Evolutionary conservation across 2,113 vertebrate species (phyloP), one percentile per base, ranked within the genome.

Genomic region (Pelvicachromis taeniatus): DNA sequence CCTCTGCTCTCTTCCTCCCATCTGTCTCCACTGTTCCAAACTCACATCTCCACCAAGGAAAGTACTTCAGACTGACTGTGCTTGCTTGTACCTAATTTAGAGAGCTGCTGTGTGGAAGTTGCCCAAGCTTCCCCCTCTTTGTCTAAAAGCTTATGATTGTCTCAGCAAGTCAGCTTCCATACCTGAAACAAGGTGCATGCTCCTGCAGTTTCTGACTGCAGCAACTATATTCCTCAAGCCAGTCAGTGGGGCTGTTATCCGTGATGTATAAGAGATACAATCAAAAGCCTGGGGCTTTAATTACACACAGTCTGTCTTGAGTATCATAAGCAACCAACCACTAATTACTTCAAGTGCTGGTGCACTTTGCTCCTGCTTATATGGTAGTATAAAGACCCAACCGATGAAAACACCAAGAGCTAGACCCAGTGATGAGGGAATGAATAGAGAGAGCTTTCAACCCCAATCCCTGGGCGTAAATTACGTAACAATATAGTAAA

Each of bases 401-500:
- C 61, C 80, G 89, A 92, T 91, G 85, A 92, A 88, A 87, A 83
- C 80, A 87, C 85, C 52, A 61, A 56, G 79, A 68, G 68, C 79
- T 65, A 87, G 91, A 89, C 85, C 83, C 83, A 77, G 65, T 68
- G 83, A 91, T 83, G 81, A 85, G 83, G 48, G 63, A 53, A 81
- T 87, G 68, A 84, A 80, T 52, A 82, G 79, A 79, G 85, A 84
- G 88, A 88, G 93, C 83, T 91, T 94, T 90, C 90, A 92, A 87
- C 75, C 85, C 53, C 78, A 78, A 87, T 93, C 92, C 93, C 88
- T 45, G 50, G 61, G 85, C 54, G 42, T 85, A 85, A 80, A 90
- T 95, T 94, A 87, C 91, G 17, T 90, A 94, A 95, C 83, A 88
- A 81, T 90, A 48, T 90, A 63, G 91, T 95, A 85, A 96, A 95